These are phyloP conservation scores for Philonicus albiceps DNA, from an alignment of 2,888 invertebrate species.

Conservation along the genomic window DNA sequence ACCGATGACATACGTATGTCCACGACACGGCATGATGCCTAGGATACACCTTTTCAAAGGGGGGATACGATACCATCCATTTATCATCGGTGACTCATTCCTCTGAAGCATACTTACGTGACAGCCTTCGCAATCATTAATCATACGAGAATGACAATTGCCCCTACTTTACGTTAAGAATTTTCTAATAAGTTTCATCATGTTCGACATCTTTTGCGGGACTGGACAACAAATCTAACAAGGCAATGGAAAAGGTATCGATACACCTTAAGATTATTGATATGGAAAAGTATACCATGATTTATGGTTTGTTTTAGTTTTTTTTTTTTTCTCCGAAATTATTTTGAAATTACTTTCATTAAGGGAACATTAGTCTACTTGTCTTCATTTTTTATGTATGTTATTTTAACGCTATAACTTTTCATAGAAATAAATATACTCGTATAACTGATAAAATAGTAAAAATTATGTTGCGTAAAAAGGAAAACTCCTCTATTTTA, in stretches of 20 bases:
- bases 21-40: constrained; percentile 4
- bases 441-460: background rate
- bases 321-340: background rate
- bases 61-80: constrained; percentile 21
- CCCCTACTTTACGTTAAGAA: constrained; percentile 27
- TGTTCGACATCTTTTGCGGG: constrained; percentile 11
- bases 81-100: constrained; percentile 25
- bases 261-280: background rate
- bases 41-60: constrained; percentile 19
- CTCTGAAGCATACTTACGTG: constrained; percentile 37
- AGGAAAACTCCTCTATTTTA: background rate
- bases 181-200: constrained; percentile 40
- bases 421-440: background rate
- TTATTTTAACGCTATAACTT: background rate
- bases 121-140: constrained; percentile 32
- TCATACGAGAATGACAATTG: constrained; percentile 41
- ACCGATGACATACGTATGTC: constrained; percentile 37
- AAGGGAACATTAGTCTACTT: background rate
- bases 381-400: background rate
- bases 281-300: background rate
- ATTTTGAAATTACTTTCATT: background rate
- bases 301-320: background rate
- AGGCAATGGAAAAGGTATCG: background rate
- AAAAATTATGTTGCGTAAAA: background rate
- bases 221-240: background rate